phyloP scores from a whole-genome alignment of 2,888 invertebrate species.

The Trichogramma dendrolimi region DNA sequence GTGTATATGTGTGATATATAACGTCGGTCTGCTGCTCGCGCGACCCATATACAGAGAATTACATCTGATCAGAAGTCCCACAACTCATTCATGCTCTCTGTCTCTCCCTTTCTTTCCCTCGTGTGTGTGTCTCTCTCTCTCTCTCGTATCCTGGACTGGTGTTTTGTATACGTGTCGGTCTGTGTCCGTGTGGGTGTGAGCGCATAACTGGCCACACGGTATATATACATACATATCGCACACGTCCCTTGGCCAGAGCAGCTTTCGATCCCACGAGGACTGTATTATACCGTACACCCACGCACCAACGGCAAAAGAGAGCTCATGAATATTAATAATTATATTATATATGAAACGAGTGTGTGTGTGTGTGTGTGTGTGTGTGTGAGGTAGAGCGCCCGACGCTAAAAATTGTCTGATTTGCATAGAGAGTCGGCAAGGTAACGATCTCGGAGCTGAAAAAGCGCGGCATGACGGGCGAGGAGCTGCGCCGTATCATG shows the following conservation, averaged over 20 bases:
- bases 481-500: conserved; percentile 80
- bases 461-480: conserved; percentile 79
- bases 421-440: conserved; percentile 72
- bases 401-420: conserved; percentile 18
- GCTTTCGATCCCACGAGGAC: too few species aligned
- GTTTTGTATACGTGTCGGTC: background rate
- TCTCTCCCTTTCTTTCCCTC: background rate
- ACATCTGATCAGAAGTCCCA: too few species aligned
- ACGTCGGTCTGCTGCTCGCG: too few species aligned
- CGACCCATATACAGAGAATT: too few species aligned
- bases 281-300: too few species aligned
- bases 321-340: conserved; percentile 26
- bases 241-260: too few species aligned
- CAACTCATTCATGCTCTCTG: background rate
- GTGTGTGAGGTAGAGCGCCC: too few species aligned
- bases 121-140: background rate
- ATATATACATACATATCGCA: too few species aligned
- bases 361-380: too few species aligned
- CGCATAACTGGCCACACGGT: too few species aligned
- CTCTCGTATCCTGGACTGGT: background rate
- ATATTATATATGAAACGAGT: background rate
- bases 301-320: background rate
- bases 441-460: conserved; percentile 80
- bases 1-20: too few species aligned
- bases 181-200: too few species aligned